phyloP scores from a whole-genome alignment of 2,113 vertebrate genomes.

The Pseudorhombus dupliciocellatus region DNA sequence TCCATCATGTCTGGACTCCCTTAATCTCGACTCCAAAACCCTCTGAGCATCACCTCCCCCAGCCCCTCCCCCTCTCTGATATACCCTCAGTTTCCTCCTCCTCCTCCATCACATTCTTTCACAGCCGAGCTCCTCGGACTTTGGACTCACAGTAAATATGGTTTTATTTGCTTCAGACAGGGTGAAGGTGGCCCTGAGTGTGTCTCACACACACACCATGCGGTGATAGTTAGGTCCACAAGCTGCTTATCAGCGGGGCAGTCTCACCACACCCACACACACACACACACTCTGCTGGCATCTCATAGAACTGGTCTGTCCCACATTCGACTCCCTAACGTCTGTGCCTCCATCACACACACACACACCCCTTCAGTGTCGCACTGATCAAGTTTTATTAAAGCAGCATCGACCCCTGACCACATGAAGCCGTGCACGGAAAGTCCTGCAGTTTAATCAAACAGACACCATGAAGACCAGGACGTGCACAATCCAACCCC shows the following conservation, averaged over 20 bases:
- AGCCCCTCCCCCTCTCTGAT: conserved; percentile 6
- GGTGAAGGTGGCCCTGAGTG: conserved; percentile 42
- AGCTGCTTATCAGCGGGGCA: conserved; percentile 69
- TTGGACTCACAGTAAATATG: conserved; percentile 82
- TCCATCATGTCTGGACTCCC: too few relatives aligned
- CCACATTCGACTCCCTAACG: conserved; percentile 18
- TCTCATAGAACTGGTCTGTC: conserved; percentile 71
- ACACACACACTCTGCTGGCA: conserved; percentile 49
- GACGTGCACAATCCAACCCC: background rate
- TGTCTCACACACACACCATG: conserved; percentile 30
- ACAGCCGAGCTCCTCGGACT: conserved; percentile 74
- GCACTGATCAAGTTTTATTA: too few relatives aligned
- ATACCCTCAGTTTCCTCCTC: conserved; percentile 9
- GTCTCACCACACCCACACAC: conserved; percentile 60
- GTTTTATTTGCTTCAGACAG: conserved; percentile 75
- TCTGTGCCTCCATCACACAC: background rate
- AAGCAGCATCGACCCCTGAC: too few relatives aligned
- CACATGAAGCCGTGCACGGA: too few relatives aligned
- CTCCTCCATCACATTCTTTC: conserved; percentile 77
- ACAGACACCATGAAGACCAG: too few relatives aligned
- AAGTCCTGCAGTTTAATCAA: too few relatives aligned
- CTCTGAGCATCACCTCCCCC: conserved; percentile 31
- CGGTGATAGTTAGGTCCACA: conserved; percentile 61
- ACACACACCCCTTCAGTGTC: background rate
- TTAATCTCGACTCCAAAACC: conserved; percentile 1